Conservation (phyloP, 2,888 invertebrate species). For the Drosophila kokeensis region DNA sequence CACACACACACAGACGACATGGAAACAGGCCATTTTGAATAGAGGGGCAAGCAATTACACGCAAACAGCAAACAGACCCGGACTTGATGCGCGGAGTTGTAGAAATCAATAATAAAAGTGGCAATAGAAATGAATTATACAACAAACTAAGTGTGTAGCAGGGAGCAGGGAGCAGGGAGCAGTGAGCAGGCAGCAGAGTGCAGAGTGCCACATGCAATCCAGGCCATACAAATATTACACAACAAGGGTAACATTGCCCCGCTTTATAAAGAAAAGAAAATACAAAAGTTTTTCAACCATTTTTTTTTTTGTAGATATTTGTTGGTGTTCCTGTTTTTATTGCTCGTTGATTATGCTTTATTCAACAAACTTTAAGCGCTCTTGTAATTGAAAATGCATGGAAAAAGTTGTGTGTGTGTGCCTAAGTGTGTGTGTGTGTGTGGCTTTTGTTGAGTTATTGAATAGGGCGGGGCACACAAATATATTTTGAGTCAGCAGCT, state of each 20-base stretch:
- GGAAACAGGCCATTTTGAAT: slow-evolving; percentile 44
- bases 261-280: slow-evolving; percentile 16
- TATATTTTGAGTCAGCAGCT: slow-evolving; percentile 44
- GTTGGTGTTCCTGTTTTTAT: slow-evolving; percentile 27
- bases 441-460: slow-evolving; percentile 73
- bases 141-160: slow-evolving; percentile 26
- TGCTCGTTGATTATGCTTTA: slow-evolving; percentile 34
- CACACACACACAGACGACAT: slow-evolving; percentile 32
- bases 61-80: slow-evolving; percentile 20
- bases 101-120: slow-evolving; percentile 65
- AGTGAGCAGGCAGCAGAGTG: not conserved
- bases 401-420: slow-evolving; percentile 46
- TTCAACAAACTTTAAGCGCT: slow-evolving; percentile 58
- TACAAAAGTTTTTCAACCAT: slow-evolving; percentile 21
- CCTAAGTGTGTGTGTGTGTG: slow-evolving; percentile 4
- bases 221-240: slow-evolving; percentile 61
- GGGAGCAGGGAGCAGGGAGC: not conserved
- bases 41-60: slow-evolving; percentile 50
- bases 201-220: slow-evolving; percentile 59
- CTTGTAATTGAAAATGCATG: slow-evolving; percentile 73
- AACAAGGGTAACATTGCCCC: slow-evolving; percentile 74
- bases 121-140: slow-evolving; percentile 64
- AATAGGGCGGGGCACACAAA: slow-evolving; percentile 67
- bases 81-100: slow-evolving; percentile 35
- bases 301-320: not conserved